Conservation (phyloP, 1,140 invertebrate genomes). For the Conus betulinus region DNA sequence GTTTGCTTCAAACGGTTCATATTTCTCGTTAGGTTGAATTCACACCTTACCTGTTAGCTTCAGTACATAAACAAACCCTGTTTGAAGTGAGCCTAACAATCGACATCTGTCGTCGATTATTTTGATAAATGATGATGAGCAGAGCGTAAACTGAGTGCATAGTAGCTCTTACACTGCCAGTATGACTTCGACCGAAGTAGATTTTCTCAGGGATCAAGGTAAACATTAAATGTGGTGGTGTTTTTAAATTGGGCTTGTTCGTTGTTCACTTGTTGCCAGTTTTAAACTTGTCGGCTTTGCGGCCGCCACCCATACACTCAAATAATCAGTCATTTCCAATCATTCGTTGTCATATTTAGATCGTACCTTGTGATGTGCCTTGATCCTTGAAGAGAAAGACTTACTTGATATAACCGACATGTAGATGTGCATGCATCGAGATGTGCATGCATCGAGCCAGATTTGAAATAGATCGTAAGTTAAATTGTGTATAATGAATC, state of each 20-base stretch:
- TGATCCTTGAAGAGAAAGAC: too few species aligned
- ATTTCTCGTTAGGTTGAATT: too few species aligned
- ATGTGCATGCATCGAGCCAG: too few species aligned
- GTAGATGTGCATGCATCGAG: too few species aligned
- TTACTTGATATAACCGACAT: too few species aligned
- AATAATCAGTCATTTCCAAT: too few species aligned
- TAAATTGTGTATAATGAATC: too few species aligned
- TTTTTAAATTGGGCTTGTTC: neutral
- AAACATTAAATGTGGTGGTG: neutral
- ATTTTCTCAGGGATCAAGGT: slow-evolving; percentile 61
- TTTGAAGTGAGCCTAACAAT: neutral
- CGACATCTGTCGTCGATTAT: neutral
- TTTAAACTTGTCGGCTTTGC: slow-evolving; percentile 8
- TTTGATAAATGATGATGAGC: neutral
- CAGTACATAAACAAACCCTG: slow-evolving; percentile 12
- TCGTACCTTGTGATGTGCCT: too few species aligned
- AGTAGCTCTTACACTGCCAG: neutral
- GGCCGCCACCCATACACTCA: neutral
- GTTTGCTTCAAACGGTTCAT: too few species aligned
- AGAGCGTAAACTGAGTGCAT: neutral
- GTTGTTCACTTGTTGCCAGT: slow-evolving; percentile 10
- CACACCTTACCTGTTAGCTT: neutral
- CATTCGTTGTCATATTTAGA: too few species aligned
- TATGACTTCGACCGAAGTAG: slow-evolving; percentile 52
- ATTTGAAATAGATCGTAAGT: too few species aligned